These are phyloP conservation scores for Tetrapedia diversipes DNA, from an alignment of 2,888 invertebrate species.

Conservation along the genomic window DNA sequence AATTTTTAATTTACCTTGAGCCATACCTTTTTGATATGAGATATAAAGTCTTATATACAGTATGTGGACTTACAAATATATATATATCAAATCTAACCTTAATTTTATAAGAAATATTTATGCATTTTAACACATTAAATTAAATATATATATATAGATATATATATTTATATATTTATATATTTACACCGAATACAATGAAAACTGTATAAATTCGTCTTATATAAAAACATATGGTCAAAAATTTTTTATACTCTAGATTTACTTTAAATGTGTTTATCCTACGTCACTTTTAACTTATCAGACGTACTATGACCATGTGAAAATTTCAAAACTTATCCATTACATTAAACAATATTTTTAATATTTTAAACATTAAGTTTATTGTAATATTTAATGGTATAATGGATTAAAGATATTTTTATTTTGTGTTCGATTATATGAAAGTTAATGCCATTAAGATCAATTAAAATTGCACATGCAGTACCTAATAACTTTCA, in stretches of 20 bases:
- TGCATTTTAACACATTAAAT: not conserved
- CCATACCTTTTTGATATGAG: constrained; percentile 80
- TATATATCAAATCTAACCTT: constrained; percentile 5
- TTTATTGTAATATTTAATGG: not conserved
- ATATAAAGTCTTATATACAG: not conserved
- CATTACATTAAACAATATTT: not conserved
- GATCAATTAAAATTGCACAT: not conserved
- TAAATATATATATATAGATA: not conserved
- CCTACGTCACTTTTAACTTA: not conserved
- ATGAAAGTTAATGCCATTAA: not conserved
- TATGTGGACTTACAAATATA: not conserved
- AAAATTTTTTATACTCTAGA: not conserved
- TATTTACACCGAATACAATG: too few species aligned
- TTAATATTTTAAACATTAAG: not conserved
- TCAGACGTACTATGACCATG: not conserved
- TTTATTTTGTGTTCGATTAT: not conserved
- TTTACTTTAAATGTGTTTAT: not conserved
- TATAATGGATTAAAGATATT: not conserved
- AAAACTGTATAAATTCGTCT: not conserved
- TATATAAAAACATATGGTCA: not conserved
- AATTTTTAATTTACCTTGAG: constrained; percentile 88
- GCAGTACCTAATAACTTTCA: not conserved
- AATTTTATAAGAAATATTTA: not conserved
- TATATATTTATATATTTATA: too few species aligned
- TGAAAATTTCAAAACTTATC: not conserved